Conservation (phyloP, 53 echinoderm and acorn worm genomes). For the Holothuria leucospilota region DNA sequence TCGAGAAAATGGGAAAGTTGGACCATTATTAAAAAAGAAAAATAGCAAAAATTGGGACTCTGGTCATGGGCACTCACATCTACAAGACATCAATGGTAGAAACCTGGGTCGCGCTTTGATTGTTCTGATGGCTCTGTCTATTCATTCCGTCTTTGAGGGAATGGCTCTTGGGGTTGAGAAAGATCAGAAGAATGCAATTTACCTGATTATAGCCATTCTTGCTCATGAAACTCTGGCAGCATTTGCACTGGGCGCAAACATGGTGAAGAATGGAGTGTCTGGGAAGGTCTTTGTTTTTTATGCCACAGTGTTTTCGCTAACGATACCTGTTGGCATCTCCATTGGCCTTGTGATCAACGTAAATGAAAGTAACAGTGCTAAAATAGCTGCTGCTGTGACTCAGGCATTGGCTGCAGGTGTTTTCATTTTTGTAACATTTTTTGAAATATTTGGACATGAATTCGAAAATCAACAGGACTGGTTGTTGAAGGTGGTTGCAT, state of each 20-base stretch:
- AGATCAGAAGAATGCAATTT: slow-evolving; percentile 70
- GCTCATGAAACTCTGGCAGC: slow-evolving; percentile 94
- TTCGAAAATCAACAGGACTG: slow-evolving; percentile 78
- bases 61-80: slow-evolving; percentile 84
- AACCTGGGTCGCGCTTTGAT: slow-evolving; percentile 77
- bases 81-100: slow-evolving; percentile 53
- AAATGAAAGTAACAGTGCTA: slow-evolving; percentile 59
- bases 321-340: slow-evolving; percentile 87
- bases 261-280: slow-evolving; percentile 70
- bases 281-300: slow-evolving; percentile 62
- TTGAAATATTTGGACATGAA: slow-evolving; percentile 94
- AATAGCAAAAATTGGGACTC: slow-evolving; percentile 35
- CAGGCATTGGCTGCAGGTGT: slow-evolving; percentile 94
- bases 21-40: slow-evolving; percentile 11
- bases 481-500: slow-evolving; percentile 71
- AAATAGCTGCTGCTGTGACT: slow-evolving; percentile 82
- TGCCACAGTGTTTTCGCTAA: slow-evolving; percentile 75
- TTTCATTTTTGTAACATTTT: slow-evolving; percentile 97
- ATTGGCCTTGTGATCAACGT: slow-evolving; percentile 83
- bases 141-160: slow-evolving; percentile 94
- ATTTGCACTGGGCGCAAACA: slow-evolving; percentile 88
- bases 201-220: slow-evolving; percentile 89
- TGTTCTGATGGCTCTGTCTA: slow-evolving; percentile 86
- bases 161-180: slow-evolving; percentile 95
- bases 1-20: slow-evolving; percentile 49